Conservation (phyloP, 2,888 invertebrate species). For the Cosmopolites sordidus region DNA sequence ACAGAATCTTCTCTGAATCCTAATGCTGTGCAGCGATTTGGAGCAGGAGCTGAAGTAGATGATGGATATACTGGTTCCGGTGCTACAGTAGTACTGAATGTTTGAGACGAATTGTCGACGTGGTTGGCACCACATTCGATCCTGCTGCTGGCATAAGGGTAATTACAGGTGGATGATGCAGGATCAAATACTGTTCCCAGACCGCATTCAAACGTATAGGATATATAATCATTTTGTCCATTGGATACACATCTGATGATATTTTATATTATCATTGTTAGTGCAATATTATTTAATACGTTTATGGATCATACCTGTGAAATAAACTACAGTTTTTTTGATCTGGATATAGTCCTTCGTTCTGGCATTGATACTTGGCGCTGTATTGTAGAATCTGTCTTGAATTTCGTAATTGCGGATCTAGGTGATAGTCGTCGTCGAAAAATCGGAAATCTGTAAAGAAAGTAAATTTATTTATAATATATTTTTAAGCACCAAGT, state of each 20-base stretch:
- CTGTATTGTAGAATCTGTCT: constrained; percentile 15
- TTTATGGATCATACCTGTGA: constrained; percentile 26
- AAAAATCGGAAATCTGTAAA: constrained; percentile 19
- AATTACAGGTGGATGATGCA: constrained; percentile 63
- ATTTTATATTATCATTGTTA: not conserved
- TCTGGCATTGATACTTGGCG: constrained; percentile 28
- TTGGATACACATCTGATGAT: constrained; percentile 60
- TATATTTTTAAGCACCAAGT: too few relatives aligned
- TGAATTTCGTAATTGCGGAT: constrained; percentile 13
- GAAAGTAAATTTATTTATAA: too few relatives aligned
- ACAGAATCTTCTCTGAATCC: constrained; percentile 69
- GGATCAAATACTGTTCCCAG: constrained; percentile 73
- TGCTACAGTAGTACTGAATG: constrained; percentile 14
- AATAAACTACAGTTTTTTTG: constrained; percentile 64
- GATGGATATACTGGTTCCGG: constrained; percentile 23
- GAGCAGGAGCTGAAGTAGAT: constrained; percentile 26
- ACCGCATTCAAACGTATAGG: constrained; percentile 68
- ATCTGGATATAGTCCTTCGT: constrained; percentile 66
- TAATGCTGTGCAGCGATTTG: constrained; percentile 38
- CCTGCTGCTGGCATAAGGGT: constrained; percentile 64
- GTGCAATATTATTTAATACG: not conserved
- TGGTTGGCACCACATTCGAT: constrained; percentile 55
- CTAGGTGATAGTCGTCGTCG: constrained; percentile 20
- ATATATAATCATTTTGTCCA: constrained; percentile 53
- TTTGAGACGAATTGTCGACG: constrained; percentile 4